These are phyloP conservation scores for Catostylus mosaicus DNA, from an alignment of 30 jellyfish, hydroid and myxozoan genomes.

Conservation along the genomic window DNA sequence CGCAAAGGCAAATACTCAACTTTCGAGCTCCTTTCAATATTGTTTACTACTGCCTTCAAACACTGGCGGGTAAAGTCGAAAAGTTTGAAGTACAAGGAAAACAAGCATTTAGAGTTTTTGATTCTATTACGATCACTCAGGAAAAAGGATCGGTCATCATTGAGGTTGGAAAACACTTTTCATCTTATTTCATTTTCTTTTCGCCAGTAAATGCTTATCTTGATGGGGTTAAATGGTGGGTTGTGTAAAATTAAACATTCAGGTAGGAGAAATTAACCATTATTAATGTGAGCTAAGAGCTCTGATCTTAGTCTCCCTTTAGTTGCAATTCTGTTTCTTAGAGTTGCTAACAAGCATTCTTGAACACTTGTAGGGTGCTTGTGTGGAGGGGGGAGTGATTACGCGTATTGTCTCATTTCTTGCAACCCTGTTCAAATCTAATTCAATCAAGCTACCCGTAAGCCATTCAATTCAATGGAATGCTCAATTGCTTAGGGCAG, in stretches of 20 bases:
- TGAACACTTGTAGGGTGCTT: too few species aligned
- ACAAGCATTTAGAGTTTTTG: conserved; percentile 77
- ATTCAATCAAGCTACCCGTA: neutral
- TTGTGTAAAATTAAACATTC: neutral
- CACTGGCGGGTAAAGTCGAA: conserved; percentile 92
- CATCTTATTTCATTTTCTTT: neutral
- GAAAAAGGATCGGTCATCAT: conserved; percentile 81
- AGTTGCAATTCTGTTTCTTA: too few species aligned
- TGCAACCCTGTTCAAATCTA: too few species aligned
- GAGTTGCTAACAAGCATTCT: too few species aligned
- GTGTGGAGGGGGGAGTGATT: too few species aligned
- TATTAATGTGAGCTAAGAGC: too few species aligned
- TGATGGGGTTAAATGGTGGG: too few species aligned
- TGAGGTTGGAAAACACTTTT: conserved; percentile 52
- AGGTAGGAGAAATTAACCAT: too few species aligned
- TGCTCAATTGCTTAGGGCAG: neutral
- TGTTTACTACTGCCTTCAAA: conserved; percentile 64
- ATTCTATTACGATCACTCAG: conserved; percentile 73
- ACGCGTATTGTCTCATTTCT: too few species aligned
- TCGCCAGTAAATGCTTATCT: neutral
- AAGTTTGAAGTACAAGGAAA: conserved; percentile 80
- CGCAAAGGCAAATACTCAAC: conserved; percentile 84
- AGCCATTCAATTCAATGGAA: neutral
- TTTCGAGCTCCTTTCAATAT: conserved; percentile 83
- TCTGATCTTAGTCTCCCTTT: too few species aligned